These are phyloP conservation scores for Allacma fusca DNA, from an alignment of 2,888 invertebrate genomes.

Conservation along the genomic window DNA sequence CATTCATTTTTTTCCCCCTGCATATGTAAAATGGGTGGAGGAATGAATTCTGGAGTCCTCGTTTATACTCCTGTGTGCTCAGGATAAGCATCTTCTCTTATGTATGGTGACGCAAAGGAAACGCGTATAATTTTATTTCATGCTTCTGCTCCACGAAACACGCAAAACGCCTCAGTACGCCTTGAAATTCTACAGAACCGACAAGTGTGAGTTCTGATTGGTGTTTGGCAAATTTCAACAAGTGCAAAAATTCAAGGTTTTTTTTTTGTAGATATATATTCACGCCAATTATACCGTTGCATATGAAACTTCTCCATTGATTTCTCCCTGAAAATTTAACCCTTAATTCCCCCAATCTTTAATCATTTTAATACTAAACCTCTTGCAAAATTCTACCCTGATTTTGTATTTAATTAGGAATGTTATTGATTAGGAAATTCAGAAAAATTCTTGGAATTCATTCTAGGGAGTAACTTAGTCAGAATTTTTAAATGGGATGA, in stretches of 20 bases:
- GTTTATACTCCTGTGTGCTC: neutral
- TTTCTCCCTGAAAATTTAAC: no score
- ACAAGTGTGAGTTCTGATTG: neutral
- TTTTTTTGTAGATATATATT: no score
- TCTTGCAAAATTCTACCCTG: no score
- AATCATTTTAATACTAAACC: no score
- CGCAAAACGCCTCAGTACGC: neutral
- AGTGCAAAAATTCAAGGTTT: no score
- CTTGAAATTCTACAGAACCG: neutral
- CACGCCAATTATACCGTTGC: no score
- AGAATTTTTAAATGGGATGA: neutral
- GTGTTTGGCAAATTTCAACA: neutral
- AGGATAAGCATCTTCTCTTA: neutral
- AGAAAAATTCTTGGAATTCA: no score
- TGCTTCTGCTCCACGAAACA: neutral
- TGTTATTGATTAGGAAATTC: no score
- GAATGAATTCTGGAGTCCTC: neutral
- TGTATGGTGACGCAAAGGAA: neutral
- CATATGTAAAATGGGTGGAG: neutral
- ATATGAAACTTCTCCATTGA: no score
- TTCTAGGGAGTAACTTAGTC: no score
- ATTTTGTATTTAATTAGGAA: no score
- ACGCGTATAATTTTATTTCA: neutral
- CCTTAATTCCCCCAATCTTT: no score
- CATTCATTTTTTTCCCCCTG: neutral